Conservation (phyloP, 1,140 invertebrate genomes). For the Achatina immaculata region DNA sequence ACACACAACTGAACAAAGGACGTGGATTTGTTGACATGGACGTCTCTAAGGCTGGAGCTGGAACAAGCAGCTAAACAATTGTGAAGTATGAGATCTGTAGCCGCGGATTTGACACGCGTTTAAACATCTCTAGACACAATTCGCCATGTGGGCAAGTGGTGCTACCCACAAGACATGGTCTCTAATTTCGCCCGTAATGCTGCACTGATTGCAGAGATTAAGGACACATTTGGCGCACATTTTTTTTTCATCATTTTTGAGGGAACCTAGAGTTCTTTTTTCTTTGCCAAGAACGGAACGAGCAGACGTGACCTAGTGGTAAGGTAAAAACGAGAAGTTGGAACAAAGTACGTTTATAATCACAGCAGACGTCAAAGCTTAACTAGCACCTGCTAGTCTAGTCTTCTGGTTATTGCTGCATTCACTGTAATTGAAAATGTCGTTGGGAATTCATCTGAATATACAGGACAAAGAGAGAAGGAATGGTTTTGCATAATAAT, state of each 20-base stretch:
- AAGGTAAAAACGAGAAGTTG: slow-evolving; percentile 1
- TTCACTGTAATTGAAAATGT: slow-evolving; percentile 32
- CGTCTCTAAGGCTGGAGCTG: neutral
- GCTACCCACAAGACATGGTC: slow-evolving; percentile 9
- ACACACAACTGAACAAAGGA: neutral
- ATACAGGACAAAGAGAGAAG: slow-evolving; percentile 17
- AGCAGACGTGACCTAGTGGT: neutral
- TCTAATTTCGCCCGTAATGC: slow-evolving; percentile 6
- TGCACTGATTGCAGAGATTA: slow-evolving; percentile 13
- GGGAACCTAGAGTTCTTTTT: neutral
- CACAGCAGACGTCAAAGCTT: neutral
- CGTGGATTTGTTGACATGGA: neutral
- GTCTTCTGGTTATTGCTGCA: slow-evolving; percentile 19
- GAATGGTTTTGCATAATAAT: slow-evolving; percentile 33
- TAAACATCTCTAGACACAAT: neutral
- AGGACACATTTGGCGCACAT: slow-evolving; percentile 6
- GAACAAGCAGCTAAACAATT: neutral
- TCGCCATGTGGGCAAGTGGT: slow-evolving; percentile 2
- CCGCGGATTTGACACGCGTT: neutral
- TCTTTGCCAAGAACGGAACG: neutral
- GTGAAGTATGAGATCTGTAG: neutral
- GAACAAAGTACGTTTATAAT: slow-evolving; percentile 27
- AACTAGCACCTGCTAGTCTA: neutral
- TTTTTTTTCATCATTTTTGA: slow-evolving; percentile 8
- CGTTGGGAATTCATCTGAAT: slow-evolving; percentile 36